Percentiles rank a stretch among this genome's conserved stretches.
phyloP scores from a whole-genome alignment of 2,113 vertebrate genomes.

The Paracanthobrama guichenoti region DNA sequence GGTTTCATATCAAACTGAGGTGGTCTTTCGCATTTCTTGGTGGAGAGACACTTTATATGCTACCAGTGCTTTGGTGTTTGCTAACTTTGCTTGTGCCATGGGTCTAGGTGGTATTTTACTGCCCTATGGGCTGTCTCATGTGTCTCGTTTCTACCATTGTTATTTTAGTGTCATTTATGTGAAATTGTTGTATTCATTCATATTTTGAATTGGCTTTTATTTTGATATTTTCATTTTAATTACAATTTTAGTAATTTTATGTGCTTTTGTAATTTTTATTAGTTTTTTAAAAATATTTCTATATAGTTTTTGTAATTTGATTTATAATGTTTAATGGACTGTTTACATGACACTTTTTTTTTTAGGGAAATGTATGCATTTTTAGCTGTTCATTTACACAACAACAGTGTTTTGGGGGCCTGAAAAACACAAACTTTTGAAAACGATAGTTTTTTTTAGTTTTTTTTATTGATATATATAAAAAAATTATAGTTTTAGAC shows the following conservation, averaged over 20 bases:
- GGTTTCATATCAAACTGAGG: background rate
- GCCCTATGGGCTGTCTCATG: background rate
- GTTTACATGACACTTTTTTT: too few relatives aligned
- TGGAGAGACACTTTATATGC: background rate
- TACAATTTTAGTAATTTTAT: background rate
- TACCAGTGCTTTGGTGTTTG: background rate
- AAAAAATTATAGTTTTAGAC: background rate
- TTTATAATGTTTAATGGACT: background rate
- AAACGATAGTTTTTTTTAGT: background rate
- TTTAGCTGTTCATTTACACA: too few relatives aligned
- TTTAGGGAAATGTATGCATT: too few relatives aligned
- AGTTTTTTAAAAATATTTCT: too few relatives aligned
- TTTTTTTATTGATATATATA: too few relatives aligned
- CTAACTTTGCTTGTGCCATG: background rate
- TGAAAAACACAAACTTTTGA: too few relatives aligned
- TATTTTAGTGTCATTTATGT: slow-evolving; percentile 11
- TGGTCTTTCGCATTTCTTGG: slow-evolving; percentile 1
- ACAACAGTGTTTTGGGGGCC: too few relatives aligned
- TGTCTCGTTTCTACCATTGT: background rate
- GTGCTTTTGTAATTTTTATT: background rate
- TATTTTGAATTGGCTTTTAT: background rate
- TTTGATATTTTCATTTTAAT: background rate
- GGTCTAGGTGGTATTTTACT: background rate
- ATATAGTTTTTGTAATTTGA: background rate
- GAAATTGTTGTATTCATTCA: slow-evolving; percentile 20